Conservation (phyloP, 2,888 invertebrate genomes). For the Punctoribates punctum region DNA sequence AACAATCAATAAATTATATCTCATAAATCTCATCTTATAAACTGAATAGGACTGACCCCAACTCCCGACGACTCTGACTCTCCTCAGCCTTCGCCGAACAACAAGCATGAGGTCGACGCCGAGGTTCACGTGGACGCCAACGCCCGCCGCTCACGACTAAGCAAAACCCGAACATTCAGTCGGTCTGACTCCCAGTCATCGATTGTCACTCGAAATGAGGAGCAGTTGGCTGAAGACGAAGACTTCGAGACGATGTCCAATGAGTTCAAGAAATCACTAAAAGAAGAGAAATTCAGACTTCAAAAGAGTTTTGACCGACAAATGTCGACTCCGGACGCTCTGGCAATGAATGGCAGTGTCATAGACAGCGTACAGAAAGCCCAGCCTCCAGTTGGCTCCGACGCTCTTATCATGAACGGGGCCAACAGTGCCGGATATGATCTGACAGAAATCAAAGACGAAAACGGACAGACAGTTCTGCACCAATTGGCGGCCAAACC, state of each 20-base stretch:
- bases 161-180: slow-evolving; percentile 14
- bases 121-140: slow-evolving; percentile 41
- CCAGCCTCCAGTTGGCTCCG: neutral
- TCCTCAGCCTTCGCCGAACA: neutral
- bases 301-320: slow-evolving; percentile 40
- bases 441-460: slow-evolving; percentile 62
- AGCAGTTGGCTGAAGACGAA: slow-evolving; percentile 20
- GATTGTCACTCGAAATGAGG: neutral
- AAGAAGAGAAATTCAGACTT: slow-evolving; percentile 42
- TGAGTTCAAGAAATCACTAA: slow-evolving; percentile 40
- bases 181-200: neutral
- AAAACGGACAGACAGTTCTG: slow-evolving; percentile 81
- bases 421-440: slow-evolving; percentile 31
- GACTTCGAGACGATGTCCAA: slow-evolving; percentile 42
- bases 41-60: slow-evolving; percentile 8
- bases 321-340: slow-evolving; percentile 11
- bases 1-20: slow-evolving; percentile 1
- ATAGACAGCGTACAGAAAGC: slow-evolving; percentile 40
- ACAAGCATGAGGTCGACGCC: slow-evolving; percentile 34
- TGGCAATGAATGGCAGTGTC: slow-evolving; percentile 21
- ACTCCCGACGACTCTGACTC: neutral
- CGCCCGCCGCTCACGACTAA: neutral
- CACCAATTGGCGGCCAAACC: slow-evolving; percentile 81
- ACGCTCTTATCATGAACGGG: neutral
- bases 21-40: neutral